Base-by-base conservation (phyloP, 2,797 vertebrate species). In the Lemur catta region DNA sequence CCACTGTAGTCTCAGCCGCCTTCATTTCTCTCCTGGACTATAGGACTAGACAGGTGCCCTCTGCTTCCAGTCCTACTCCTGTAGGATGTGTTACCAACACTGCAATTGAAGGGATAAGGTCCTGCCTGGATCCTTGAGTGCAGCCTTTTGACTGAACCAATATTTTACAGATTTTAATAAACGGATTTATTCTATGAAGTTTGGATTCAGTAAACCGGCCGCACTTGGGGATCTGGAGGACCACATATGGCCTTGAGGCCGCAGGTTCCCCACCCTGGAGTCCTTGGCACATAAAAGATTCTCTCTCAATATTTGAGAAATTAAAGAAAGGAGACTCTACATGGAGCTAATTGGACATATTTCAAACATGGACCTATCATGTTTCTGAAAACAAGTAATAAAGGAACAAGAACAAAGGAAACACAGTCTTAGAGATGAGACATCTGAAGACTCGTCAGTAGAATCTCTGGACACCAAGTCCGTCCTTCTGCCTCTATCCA, bases 371-470 rank as follows among this genome's bases (percentile, higher is more conserved):
- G 7, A n/a, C 6, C 55, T 18, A 14, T 59, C 18, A 11, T 55
- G 17, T 89, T 94, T 95, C 72, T 43, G 50, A 94, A 92, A 85
- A 87, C 38, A 61, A 94, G 30, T 41, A 74, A 6, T 79, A 71
- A 71, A 65, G 59, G 22, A 57, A 74, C 7, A n/a, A 52, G 15
- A 91, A 63, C 43, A 52, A 59, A 94, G 12, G 17, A 74, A 81
- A 12, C 52, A 48, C 4, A 65, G 0, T 30, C 38, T 22, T 17
- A 59, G 57, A n/a, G 38, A 48, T 0, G 20, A 57, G n/a, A n/a
- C n/a, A 41, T 84, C 41, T 41, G 69, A 78, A 82, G 84, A 75
- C 30, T 5, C 38, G 7, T 48, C 57, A 76, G 4, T 2, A 50
- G 15, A 52, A 50, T 61, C 50, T 74, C 65, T 35, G 46, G 67